Evolutionary conservation across 23 tunicate genomes (phyloP).

Genomic region (Diplosoma virens): DNA sequence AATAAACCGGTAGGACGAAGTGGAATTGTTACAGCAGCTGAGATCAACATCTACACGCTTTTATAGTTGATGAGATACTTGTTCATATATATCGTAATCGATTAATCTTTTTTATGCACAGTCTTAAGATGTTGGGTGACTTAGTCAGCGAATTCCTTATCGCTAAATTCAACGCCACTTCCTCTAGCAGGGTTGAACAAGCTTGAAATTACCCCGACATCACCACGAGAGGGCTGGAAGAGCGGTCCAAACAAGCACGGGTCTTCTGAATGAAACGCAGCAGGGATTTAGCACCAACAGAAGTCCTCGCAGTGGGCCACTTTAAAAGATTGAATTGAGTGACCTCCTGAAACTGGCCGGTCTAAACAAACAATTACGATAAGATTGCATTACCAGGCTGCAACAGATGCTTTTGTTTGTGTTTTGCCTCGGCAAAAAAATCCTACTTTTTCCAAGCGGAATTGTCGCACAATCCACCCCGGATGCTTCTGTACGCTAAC

Average conservation of each 20-base stretch:
- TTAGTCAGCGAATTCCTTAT: too few relatives aligned
- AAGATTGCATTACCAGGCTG: background rate
- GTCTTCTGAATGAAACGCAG: conserved; percentile 35
- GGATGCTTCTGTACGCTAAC: conserved; percentile 38
- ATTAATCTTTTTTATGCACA: too few relatives aligned
- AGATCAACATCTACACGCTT: too few relatives aligned
- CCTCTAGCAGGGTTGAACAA: too few relatives aligned
- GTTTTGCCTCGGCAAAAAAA: background rate
- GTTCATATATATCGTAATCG: too few relatives aligned
- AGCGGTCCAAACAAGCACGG: background rate
- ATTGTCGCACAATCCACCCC: conserved; percentile 61
- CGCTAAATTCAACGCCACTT: too few relatives aligned
- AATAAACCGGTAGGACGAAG: too few relatives aligned
- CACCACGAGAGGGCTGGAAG: conserved; percentile 41
- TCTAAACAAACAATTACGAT: conserved; percentile 18
- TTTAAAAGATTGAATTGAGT: conserved; percentile 45
- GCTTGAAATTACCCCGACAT: conserved; percentile 55
- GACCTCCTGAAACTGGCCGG: conserved; percentile 47
- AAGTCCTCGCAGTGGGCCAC: conserved; percentile 46
- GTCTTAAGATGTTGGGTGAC: too few relatives aligned
- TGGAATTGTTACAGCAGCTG: too few relatives aligned
- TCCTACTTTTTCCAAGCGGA: conserved; percentile 34
- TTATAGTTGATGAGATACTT: too few relatives aligned
- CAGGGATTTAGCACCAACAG: conserved; percentile 37
- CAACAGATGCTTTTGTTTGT: too few relatives aligned